phyloP scores from a whole-genome alignment of 2,888 invertebrate species.

The Limnephilus lunatus region DNA sequence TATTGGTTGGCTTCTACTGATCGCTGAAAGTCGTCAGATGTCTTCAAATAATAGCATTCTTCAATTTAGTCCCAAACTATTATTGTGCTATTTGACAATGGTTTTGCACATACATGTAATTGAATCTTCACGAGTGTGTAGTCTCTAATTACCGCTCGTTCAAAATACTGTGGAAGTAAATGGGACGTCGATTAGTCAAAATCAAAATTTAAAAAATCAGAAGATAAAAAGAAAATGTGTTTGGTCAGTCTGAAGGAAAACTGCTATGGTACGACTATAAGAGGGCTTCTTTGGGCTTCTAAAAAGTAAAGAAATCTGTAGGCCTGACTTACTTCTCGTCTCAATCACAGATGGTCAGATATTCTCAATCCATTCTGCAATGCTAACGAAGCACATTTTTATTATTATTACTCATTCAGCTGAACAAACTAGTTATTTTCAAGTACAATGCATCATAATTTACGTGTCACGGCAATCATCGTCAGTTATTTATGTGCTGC shows the following conservation, averaged over 20 bases:
- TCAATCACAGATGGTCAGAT: slow-evolving; percentile 18
- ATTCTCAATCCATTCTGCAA: not conserved
- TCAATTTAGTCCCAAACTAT: not conserved
- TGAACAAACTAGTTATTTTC: slow-evolving; percentile 23
- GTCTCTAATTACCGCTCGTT: not conserved
- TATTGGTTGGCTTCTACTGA: not conserved
- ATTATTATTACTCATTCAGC: slow-evolving; percentile 31
- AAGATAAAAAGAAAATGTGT: not conserved
- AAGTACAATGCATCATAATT: slow-evolving; percentile 39
- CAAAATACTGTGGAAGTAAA: not conserved
- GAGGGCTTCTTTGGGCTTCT: not conserved
- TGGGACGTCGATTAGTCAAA: not conserved
- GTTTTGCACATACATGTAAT: not conserved
- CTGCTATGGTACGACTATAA: not conserved
- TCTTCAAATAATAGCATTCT: not conserved
- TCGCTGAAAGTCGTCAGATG: not conserved
- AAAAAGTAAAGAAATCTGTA: not conserved
- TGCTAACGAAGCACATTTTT: not conserved
- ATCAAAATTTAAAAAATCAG: not conserved
- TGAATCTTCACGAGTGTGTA: not conserved
- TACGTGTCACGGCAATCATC: slow-evolving; percentile 42
- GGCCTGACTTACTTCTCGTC: not conserved
- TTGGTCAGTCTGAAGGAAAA: not conserved
- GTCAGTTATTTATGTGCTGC: slow-evolving; percentile 17
- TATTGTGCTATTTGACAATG: not conserved